These are phyloP conservation scores for Allobates femoralis DNA, from an alignment of 2,797 vertebrate species.

Conservation along the genomic window DNA sequence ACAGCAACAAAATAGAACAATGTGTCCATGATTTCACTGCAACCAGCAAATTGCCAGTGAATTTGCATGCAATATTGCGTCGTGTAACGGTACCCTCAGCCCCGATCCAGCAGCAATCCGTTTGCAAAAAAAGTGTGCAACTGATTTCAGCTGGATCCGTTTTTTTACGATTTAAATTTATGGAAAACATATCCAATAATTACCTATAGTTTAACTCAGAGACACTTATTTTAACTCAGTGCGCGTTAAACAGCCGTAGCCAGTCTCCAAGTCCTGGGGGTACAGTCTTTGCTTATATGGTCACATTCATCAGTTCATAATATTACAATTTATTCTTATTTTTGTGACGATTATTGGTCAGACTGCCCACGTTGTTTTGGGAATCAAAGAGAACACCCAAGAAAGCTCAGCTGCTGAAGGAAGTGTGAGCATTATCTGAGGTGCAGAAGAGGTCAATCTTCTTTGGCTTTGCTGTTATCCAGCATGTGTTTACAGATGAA, in stretches of 20 bases:
- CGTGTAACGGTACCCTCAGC: too few relatives aligned
- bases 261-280: background rate
- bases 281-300: background rate
- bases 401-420: background rate
- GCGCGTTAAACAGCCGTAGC: background rate
- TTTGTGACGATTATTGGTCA: background rate
- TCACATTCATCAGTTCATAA: background rate
- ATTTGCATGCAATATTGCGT: too few relatives aligned
- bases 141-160: too few relatives aligned
- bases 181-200: too few relatives aligned
- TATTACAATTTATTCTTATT: constrained; percentile 9
- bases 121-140: too few relatives aligned
- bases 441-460: background rate
- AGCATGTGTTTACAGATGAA: background rate
- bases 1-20: too few relatives aligned
- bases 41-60: too few relatives aligned
- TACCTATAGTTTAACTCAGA: too few relatives aligned
- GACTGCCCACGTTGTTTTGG: background rate
- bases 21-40: too few relatives aligned
- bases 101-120: too few relatives aligned
- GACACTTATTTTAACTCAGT: background rate
- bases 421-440: background rate
- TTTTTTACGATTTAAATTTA: too few relatives aligned
- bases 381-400: constrained; percentile 16
- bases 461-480: background rate